Evolutionary conservation across 2,113 vertebrate genomes (phyloP).

Genomic region (Notothenia coriiceps): DNA sequence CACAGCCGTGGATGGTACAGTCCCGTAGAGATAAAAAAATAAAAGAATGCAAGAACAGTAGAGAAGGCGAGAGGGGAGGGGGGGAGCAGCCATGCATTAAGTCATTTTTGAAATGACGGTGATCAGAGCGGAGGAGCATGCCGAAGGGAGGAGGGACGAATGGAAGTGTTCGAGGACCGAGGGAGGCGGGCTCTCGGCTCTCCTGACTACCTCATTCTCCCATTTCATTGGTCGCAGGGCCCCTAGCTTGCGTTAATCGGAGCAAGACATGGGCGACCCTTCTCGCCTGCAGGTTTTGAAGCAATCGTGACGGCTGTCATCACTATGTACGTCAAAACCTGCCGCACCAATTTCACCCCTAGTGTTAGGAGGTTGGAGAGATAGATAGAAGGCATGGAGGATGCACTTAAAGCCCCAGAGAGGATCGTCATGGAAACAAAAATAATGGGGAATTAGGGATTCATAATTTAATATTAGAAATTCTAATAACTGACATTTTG

Average conservation of each 20-base stretch:
- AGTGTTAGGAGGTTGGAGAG: constrained; percentile 24
- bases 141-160: constrained; percentile 46
- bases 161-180: constrained; percentile 30
- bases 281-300: constrained; percentile 52
- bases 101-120: constrained; percentile 82
- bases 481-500: background rate
- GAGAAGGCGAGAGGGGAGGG: constrained; percentile 11
- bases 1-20: constrained; percentile 52
- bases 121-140: constrained; percentile 65
- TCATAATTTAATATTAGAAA: too few species aligned
- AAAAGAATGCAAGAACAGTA: constrained; percentile 51
- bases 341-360: constrained; percentile 25
- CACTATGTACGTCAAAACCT: constrained; percentile 69
- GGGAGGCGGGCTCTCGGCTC: constrained; percentile 59
- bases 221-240: constrained; percentile 55
- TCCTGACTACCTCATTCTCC: constrained; percentile 57
- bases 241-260: constrained; percentile 43
- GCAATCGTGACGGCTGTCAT: constrained; percentile 78
- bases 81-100: constrained; percentile 70
- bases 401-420: background rate
- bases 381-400: constrained; percentile 5
- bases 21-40: constrained; percentile 25
- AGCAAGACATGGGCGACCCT: constrained; percentile 48
- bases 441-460: too few species aligned
- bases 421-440: background rate